Percentiles rank a stretch among this genome's conserved stretches.
These are phyloP conservation scores for Deilephila porcellus DNA, from an alignment of 2,888 invertebrate genomes.

Conservation along the genomic window DNA sequence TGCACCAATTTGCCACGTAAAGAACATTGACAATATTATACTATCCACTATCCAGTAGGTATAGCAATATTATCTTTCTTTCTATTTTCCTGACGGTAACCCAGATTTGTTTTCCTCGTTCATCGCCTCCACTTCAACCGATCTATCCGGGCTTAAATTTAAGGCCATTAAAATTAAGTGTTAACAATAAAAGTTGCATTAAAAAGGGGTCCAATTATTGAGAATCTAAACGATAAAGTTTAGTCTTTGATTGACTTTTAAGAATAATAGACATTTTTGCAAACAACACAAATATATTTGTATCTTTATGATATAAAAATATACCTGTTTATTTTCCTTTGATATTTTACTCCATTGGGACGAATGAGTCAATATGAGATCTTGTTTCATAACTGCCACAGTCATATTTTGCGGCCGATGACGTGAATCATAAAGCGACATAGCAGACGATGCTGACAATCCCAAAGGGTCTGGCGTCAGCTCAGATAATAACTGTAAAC, in stretches of 20 bases:
- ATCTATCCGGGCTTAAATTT: no score
- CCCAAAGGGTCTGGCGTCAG: slow-evolving; percentile 88
- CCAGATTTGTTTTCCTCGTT: no score
- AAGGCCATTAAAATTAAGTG: no score
- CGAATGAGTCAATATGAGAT: slow-evolving; percentile 87
- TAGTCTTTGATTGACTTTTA: no score
- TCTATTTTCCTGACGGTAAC: no score
- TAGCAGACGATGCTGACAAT: slow-evolving; percentile 87
- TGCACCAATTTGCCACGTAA: background rate
- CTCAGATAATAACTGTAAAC: slow-evolving; percentile 87
- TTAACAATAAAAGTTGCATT: no score
- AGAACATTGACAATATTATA: background rate
- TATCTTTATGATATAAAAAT: background rate
- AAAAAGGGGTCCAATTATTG: no score
- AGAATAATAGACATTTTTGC: no score
- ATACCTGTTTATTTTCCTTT: slow-evolving; percentile 76
- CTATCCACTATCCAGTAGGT: background rate
- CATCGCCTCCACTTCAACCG: no score
- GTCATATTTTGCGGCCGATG: slow-evolving; percentile 87
- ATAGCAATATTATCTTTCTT: no score
- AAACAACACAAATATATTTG: no score
- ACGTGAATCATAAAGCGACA: slow-evolving; percentile 91
- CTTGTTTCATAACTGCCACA: slow-evolving; percentile 85
- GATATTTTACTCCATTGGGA: slow-evolving; percentile 84
- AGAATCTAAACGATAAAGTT: no score